Evolutionary conservation across 1,140 invertebrate genomes (phyloP).

Genomic region (Temnothorax curvispinosus): DNA sequence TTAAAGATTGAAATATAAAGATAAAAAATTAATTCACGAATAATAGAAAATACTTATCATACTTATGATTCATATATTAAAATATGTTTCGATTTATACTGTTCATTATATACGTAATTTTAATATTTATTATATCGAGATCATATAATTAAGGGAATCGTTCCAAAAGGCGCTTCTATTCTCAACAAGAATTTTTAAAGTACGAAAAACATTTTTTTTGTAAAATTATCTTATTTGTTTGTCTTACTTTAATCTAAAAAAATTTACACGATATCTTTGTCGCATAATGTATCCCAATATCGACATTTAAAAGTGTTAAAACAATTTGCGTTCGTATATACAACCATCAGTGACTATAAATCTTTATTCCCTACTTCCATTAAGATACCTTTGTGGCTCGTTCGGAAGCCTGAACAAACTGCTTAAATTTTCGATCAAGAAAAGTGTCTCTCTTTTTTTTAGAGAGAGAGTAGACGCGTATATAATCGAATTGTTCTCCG

Average conservation of each 20-base stretch:
- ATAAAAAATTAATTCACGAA: neutral
- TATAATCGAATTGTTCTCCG: neutral
- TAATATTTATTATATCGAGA: neutral
- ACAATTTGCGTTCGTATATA: neutral
- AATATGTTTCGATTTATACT: neutral
- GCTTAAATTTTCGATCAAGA: neutral
- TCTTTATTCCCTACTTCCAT: neutral
- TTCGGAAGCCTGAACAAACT: neutral
- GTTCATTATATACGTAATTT: neutral
- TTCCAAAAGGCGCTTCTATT: no score
- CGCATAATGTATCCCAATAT: neutral
- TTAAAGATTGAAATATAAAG: neutral
- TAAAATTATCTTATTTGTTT: neutral
- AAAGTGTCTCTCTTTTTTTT: neutral
- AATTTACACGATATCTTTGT: neutral
- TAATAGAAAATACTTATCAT: neutral
- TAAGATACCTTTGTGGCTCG: neutral
- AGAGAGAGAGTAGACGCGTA: neutral
- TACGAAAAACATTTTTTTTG: neutral
- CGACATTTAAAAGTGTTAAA: neutral
- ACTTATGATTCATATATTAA: neutral
- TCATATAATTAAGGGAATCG: neutral
- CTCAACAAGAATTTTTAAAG: no score
- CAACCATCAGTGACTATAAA: neutral
- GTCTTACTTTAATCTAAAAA: neutral